phyloP scores from a whole-genome alignment of 2,888 invertebrate genomes.

The Orgyia antiqua region DNA sequence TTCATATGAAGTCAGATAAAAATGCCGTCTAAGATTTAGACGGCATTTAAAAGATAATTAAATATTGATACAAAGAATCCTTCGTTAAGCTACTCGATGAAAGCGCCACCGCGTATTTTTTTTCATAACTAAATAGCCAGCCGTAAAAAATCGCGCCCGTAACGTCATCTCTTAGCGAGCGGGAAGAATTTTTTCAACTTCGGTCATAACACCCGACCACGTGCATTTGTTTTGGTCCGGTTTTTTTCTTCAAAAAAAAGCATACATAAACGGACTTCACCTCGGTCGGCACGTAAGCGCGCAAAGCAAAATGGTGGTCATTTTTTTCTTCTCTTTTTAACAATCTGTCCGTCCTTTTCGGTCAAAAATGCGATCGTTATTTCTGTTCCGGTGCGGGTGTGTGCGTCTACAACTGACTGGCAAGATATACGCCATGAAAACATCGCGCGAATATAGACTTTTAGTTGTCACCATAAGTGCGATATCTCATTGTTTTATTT shows the following conservation, averaged over 20 bases:
- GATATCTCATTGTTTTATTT: constrained; percentile 26
- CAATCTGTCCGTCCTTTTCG: constrained; percentile 78
- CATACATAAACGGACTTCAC: constrained; percentile 66
- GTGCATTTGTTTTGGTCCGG: constrained; percentile 77
- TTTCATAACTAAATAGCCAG: constrained; percentile 57
- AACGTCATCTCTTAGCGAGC: constrained; percentile 72
- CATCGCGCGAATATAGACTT: constrained; percentile 25
- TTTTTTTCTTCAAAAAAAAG: constrained; percentile 73
- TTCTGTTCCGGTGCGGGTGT: constrained; percentile 75
- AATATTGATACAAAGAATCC: no score
- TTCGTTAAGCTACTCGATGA: constrained; percentile 31
- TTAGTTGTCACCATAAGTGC: constrained; percentile 7
- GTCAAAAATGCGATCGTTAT: constrained; percentile 79
- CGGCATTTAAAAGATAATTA: no score
- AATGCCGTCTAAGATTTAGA: no score
- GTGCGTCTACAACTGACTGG: constrained; percentile 59
- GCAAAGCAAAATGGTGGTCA: constrained; percentile 77
- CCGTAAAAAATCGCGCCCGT: constrained; percentile 54
- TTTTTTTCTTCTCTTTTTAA: constrained; percentile 79
- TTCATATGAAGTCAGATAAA: no score
- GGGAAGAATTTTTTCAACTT: constrained; percentile 62
- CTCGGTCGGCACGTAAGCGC: constrained; percentile 63
- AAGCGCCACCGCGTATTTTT: constrained; percentile 63
- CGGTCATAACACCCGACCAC: constrained; percentile 76
- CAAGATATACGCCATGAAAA: constrained; percentile 45